Evolutionary conservation across 2,797 vertebrate species (phyloP), one percentile per base, ranked within the genome.

Genomic region (Coranthus polyacanthus): DNA sequence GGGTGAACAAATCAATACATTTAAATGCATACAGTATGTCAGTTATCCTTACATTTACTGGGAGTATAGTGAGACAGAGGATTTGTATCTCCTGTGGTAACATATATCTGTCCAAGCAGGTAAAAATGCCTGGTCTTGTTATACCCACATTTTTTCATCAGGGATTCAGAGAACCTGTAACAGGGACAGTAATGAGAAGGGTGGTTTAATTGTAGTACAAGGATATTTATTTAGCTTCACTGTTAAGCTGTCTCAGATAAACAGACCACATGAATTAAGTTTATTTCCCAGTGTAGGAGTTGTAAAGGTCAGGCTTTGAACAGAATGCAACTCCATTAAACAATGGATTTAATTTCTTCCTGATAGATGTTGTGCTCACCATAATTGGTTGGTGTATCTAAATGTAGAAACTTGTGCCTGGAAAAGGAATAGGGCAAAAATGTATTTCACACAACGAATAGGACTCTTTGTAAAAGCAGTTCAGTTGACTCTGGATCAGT

Each of bases 241-340:
- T 74, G 57, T 79, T 70, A 58, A 72, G 79, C 49, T 39, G 58
- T 55, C 50, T 77, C 53, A 32, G 60, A 78, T 77, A 75, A 84
- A 85, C 58, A 71, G 47, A 64, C 43, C 3, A 26, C 29, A 26
- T 78, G 58, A 77, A 70, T 66, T 62, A 20, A 12, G 6, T 81
- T 79, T 70, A 65, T 79, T 80, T 74, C n/a, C 42, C 47, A 57
- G 38, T 58, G 51, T 75, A 68, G 67, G 52, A 58, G 51, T 45
- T 65, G 43, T 54, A 85, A 88, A 87, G 83, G 85, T 86, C 72
- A 72, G 45, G 43, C 63, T 75, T 46, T 77, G 39, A 63, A 55
- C 26, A 58, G 38, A 75, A 56, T 64, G 46, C 62, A 79, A 24
- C 41, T 36, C 20, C 60, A 20, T 71, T 68, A 72, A 80, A 82